Evolutionary conservation across 2,888 invertebrate species (phyloP).

Genomic region (Drosophila nigricruria): DNA sequence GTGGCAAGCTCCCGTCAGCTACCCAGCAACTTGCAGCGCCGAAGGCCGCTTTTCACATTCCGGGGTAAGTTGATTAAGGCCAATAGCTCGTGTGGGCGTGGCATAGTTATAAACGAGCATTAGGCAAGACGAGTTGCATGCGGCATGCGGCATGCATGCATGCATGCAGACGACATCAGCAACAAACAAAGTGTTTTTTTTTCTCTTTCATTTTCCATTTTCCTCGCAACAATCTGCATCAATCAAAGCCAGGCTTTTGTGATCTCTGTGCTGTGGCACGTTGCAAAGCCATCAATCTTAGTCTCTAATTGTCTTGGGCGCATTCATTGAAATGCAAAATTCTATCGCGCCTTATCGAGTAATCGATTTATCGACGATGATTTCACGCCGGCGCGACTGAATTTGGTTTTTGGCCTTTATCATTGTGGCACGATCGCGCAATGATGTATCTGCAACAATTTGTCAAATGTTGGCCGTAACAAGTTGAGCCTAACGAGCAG

Average conservation of each 20-base stretch:
- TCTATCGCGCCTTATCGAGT: slow-evolving; percentile 20
- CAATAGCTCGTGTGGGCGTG: slow-evolving; percentile 30
- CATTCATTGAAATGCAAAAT: slow-evolving; percentile 27
- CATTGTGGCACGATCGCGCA: slow-evolving; percentile 66
- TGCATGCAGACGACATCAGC: slow-evolving; percentile 39
- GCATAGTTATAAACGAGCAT: slow-evolving; percentile 6
- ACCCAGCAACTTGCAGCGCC: slow-evolving; percentile 5
- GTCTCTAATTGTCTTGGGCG: slow-evolving; percentile 63
- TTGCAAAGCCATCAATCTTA: slow-evolving; percentile 70
- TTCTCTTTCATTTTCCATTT: slow-evolving; percentile 5
- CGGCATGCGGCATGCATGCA: slow-evolving; percentile 19
- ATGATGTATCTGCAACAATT: slow-evolving; percentile 77
- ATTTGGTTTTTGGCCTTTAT: slow-evolving; percentile 38
- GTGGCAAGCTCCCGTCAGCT: neutral
- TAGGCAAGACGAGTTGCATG: slow-evolving; percentile 16
- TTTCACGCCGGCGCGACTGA: slow-evolving; percentile 54
- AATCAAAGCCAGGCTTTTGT: slow-evolving; percentile 67
- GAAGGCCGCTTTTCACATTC: slow-evolving; percentile 29
- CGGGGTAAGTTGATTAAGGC: slow-evolving; percentile 57
- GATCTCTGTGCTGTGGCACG: slow-evolving; percentile 58
- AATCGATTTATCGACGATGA: slow-evolving; percentile 59
- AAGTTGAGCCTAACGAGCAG: slow-evolving; percentile 74
- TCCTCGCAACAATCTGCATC: slow-evolving; percentile 51
- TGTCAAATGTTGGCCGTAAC: slow-evolving; percentile 65
- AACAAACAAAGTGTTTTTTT: slow-evolving; percentile 5